These are phyloP conservation scores for Melanotaenia trifasciata DNA, from an alignment of 2,797 vertebrate species.

Conservation along the genomic window DNA sequence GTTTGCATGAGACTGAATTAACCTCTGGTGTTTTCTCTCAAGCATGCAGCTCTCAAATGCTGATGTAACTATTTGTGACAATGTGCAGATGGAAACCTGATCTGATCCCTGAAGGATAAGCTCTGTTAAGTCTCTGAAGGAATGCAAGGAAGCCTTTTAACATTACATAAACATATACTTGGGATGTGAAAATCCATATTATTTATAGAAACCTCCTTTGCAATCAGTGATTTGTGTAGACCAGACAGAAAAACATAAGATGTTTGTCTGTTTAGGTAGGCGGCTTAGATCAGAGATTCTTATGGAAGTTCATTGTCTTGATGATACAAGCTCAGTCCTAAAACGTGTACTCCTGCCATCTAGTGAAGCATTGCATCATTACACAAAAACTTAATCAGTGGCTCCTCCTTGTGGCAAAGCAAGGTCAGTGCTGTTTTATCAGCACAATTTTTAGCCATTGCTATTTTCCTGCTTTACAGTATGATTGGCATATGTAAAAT, in stretches of 20 bases:
- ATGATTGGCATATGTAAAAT: constrained; percentile 31
- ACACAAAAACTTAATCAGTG: constrained; percentile 26
- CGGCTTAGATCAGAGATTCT: constrained; percentile 14
- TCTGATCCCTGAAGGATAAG: constrained; percentile 19
- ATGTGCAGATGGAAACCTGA: constrained; percentile 22
- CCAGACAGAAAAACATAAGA: constrained; percentile 13
- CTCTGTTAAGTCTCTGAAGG: constrained; percentile 8
- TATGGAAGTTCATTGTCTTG: constrained; percentile 3
- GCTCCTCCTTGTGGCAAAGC: constrained; percentile 69
- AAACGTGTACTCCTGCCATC: constrained; percentile 47
- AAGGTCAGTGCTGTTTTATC: constrained; percentile 41
- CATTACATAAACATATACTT: constrained; percentile 3
- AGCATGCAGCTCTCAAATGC: constrained; percentile 24
- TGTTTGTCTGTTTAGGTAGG: constrained; percentile 37
- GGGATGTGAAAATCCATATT: constrained; percentile 4
- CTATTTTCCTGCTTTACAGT: neutral
- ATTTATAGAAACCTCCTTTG: constrained; percentile 3
- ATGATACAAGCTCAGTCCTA: neutral
- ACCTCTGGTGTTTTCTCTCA: constrained; percentile 42
- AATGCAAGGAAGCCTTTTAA: constrained; percentile 14
- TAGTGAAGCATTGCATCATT: constrained; percentile 37
- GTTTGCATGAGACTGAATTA: constrained; percentile 45
- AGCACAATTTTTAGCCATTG: neutral
- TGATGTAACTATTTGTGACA: constrained; percentile 23
- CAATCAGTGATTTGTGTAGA: neutral